Base-by-base conservation (phyloP, 2,888 invertebrate genomes). In the Acheta domesticus region DNA sequence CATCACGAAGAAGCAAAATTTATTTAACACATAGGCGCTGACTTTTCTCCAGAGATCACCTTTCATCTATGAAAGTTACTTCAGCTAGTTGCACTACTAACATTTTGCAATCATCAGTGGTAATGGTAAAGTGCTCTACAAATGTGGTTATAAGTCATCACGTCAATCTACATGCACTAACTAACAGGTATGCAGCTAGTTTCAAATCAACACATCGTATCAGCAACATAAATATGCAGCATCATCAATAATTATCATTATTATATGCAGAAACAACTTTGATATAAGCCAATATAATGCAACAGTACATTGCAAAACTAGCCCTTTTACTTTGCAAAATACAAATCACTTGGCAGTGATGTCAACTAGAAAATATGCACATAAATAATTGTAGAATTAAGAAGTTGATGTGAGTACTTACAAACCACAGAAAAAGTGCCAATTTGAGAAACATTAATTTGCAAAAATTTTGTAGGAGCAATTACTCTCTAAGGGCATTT, bases 21-120 rank as follows among this genome's bases (percentile, higher is more conserved):
- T 62, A 62, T 62, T 62, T 62, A 80, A 77, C 48, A 78, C 80
- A 76, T 74, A 80, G 80, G 80, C 77, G 78, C 80, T 78, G 78
- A 80, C 80, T 79, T 79, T 76, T 48, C 49, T 49, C 76, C 49
- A 62, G 62, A 62, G 62, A 62, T 62, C 62, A 62, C 62, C n/a
- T 62, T 62, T n/a, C 62, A 62, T 62, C 62, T 62, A 62, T 62
- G 62, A 62, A 62, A 62, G n/a, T 62, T 62, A 62, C 62, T 62
- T 62, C 62, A 62, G 62, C 62, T 62, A 62, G 62, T 62, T 62
- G 62, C 62, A 62, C 62, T 62, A 62, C 62, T 19, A 62, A 62
- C 62, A 62, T 62, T n/a, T 62, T 62, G 62, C 62, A 62, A 62
- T 62, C 62, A 62, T 62, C 62, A 62, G 62, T 62, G 62, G 62